Base-by-base conservation (phyloP, 2,797 vertebrate species). In the Ataeniobius toweri region DNA sequence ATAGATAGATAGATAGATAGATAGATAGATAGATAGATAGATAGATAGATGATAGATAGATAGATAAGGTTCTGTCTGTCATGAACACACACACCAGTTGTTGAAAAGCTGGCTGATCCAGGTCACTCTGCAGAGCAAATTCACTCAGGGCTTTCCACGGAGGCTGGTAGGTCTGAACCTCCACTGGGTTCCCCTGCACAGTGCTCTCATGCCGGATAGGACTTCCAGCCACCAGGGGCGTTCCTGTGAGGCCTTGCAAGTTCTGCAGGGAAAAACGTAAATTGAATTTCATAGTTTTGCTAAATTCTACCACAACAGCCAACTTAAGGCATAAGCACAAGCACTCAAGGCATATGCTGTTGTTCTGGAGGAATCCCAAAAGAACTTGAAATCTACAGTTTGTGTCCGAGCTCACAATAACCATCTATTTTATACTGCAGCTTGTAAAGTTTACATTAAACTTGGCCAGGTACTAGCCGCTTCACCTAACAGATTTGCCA, bases 141-240 rank as follows among this genome's bases (percentile, higher is more conserved):
- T 99, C 98, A 85, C 97, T 99, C 82, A 99, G 96, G 3, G 98
- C 97, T 91, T 99, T 99, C 98, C 98, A 99, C 0, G 98, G 98
- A 1, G 98, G 98, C 88, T 99, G 98, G 88, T 98, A 99, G 24
- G 97, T 98, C 93, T 99, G 98, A n/a, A 99, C 98, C 94, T 99
- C 98, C 68, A 99, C 98, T 0, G 96, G 96, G 84, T 96, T 98
- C 63, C 97, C 98, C 90, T 98, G 98, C 82, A 99, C 93, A 0
- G 96, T 95, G 89, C 96, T 98, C 83, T 99, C 98, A 74, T 99
- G 98, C 61, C 97, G 96, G 75, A 99, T 97, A 22, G 98, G 98
- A 90, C 98, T 99, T 73, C 98, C 97, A 0, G 98, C 98, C 68
- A 99, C 97, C 69, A 99, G 95, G 56, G 98, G 98, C 55, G 98